A percentile compares a stretch with the other conserved stretches of the same genome.
These are phyloP conservation scores for Shargacucullia verbasci DNA, from an alignment of 2,888 invertebrate genomes.

Conservation along the genomic window DNA sequence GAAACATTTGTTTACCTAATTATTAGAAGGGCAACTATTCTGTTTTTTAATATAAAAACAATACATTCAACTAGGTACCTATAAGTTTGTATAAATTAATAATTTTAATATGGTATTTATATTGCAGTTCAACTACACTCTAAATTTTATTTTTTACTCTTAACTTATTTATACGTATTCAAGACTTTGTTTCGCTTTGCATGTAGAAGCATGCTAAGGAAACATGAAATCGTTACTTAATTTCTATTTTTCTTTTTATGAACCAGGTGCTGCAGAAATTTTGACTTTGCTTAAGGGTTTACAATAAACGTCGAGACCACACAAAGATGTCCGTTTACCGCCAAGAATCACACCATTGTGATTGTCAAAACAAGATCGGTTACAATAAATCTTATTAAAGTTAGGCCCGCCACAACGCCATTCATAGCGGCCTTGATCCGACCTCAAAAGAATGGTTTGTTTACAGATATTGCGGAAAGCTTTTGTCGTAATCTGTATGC, in stretches of 20 bases:
- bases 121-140: too few species aligned
- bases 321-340: conserved; percentile 82
- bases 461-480: conserved; percentile 76
- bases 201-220: conserved; percentile 5
- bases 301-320: conserved; percentile 80
- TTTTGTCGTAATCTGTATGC: conserved; percentile 69
- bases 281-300: conserved; percentile 74
- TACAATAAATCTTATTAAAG: conserved; percentile 89
- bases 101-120: too few species aligned
- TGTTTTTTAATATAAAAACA: too few species aligned
- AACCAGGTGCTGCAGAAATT: conserved; percentile 79
- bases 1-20: too few species aligned
- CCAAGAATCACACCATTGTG: conserved; percentile 80
- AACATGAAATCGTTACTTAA: conserved; percentile 30
- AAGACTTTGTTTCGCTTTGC: too few species aligned
- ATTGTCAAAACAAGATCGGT: conserved; percentile 88
- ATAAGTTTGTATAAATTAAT: too few species aligned
- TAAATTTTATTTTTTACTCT: too few species aligned
- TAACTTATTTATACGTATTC: too few species aligned
- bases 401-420: conserved; percentile 76
- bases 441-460: conserved; percentile 78
- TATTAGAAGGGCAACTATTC: too few species aligned
- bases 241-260: conserved; percentile 50
- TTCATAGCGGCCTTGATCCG: conserved; percentile 77
- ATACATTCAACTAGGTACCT: too few species aligned